Evolutionary conservation across 2,113 vertebrate species (phyloP).

Genomic region (Syngnathus typhle): DNA sequence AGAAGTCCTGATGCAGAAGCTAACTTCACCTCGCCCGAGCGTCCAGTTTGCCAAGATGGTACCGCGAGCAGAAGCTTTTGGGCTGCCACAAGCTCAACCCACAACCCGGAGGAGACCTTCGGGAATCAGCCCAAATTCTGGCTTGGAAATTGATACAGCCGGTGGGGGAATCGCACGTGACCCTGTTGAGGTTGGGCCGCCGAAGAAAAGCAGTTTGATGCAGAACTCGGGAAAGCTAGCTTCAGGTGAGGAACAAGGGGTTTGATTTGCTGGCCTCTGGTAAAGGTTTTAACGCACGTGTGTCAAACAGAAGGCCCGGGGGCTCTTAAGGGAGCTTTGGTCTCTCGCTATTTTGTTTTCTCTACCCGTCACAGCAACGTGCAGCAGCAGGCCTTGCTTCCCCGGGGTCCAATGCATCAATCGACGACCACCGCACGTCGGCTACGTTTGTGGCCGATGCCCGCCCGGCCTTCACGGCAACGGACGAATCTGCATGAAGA

Average conservation of each 20-base stretch:
- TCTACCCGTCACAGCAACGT: conserved; percentile 42
- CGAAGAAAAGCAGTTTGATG: not conserved
- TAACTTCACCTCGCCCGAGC: conserved; percentile 16
- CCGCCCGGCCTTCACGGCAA: conserved; percentile 70
- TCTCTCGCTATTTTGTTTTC: conserved; percentile 13
- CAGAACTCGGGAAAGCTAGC: conserved; percentile 1
- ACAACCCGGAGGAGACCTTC: conserved; percentile 11
- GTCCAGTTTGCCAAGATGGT: not conserved
- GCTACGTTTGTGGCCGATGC: conserved; percentile 72
- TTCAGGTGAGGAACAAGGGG: conserved; percentile 22
- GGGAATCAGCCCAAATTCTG: conserved; percentile 5
- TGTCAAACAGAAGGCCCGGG: not conserved
- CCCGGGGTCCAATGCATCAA: conserved; percentile 72
- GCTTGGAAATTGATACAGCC: not conserved
- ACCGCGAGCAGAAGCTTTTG: not conserved
- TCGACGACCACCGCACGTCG: conserved; percentile 60
- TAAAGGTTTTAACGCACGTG: not conserved
- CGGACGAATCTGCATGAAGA: conserved; percentile 64
- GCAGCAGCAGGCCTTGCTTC: conserved; percentile 72
- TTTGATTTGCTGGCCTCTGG: not conserved
- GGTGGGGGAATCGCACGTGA: not conserved
- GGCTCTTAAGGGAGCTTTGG: not conserved
- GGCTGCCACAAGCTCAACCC: not conserved
- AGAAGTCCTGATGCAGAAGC: conserved; percentile 35
- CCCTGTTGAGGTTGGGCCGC: not conserved